phyloP scores from a whole-genome alignment of 2,797 vertebrate genomes.

The Cryptoprocta ferox region DNA sequence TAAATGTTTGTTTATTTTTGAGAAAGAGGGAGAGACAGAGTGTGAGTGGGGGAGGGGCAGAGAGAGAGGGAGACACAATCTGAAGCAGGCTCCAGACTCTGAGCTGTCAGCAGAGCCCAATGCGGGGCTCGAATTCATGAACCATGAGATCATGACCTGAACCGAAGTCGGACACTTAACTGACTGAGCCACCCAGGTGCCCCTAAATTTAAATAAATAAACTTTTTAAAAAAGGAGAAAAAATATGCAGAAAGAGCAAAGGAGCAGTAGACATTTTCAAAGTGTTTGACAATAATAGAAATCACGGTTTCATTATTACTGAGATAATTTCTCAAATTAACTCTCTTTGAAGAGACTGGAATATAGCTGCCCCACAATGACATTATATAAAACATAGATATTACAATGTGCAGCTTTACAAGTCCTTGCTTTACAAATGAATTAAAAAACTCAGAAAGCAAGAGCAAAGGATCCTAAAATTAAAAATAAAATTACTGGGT shows the following conservation, averaged over 20 bases:
- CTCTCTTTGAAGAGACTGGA: constrained; percentile 9
- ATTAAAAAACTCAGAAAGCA: constrained; percentile 8
- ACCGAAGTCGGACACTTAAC: too few species aligned
- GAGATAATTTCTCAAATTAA: constrained; percentile 42
- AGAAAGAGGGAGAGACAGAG: too few species aligned
- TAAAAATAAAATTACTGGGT: neutral
- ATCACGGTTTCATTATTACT: constrained; percentile 42
- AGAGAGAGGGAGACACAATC: too few species aligned
- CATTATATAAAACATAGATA: neutral
- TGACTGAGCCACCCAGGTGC: too few species aligned
- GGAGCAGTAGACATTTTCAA: neutral
- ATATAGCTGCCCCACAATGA: neutral
- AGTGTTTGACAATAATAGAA: constrained; percentile 8
- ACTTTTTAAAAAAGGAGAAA: neutral
- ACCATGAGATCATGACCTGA: too few species aligned
- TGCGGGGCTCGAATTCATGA: too few species aligned
- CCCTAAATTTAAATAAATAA: too few species aligned
- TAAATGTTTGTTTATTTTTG: too few species aligned
- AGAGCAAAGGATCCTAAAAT: neutral
- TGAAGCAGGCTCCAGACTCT: too few species aligned
- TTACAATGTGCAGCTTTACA: constrained; percentile 16
- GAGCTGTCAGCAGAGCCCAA: too few species aligned
- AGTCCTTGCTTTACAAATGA: constrained; percentile 1
- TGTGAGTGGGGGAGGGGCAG: too few species aligned
- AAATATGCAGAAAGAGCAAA: constrained; percentile 38